A percentile compares a stretch with the other conserved stretches of the same genome.
phyloP scores from a whole-genome alignment of 2,888 invertebrate species.

The Archips crataeganus region DNA sequence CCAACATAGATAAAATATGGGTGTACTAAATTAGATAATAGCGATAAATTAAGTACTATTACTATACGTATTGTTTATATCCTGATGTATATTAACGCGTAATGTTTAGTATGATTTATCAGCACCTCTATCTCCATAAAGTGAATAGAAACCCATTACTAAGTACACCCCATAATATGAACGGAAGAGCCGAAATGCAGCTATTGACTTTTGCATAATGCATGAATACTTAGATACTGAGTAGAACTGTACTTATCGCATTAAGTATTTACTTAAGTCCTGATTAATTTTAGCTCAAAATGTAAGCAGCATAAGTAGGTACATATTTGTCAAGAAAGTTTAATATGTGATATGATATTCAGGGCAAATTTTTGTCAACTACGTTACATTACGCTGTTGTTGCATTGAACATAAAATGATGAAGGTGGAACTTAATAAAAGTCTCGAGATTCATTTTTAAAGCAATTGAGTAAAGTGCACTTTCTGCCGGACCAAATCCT shows the following conservation, averaged over 20 bases:
- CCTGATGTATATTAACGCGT: background rate
- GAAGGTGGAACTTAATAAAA: constrained; percentile 32
- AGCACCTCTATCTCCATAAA: background rate
- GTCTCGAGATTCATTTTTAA: constrained; percentile 37
- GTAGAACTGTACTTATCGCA: background rate
- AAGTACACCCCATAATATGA: background rate
- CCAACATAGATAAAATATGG: background rate
- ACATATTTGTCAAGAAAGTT: background rate
- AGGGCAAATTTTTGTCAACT: background rate
- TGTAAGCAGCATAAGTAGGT: background rate
- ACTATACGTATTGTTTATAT: no score
- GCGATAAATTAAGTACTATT: no score
- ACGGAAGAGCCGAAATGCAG: constrained; percentile 25
- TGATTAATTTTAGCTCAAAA: background rate
- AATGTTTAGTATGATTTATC: background rate
- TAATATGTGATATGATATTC: background rate
- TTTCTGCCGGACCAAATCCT: constrained; percentile 53
- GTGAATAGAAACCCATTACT: constrained; percentile 2
- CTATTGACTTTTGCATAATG: constrained; percentile 34
- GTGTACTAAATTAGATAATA: no score
- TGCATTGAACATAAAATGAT: constrained; percentile 21
- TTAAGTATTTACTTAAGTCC: background rate
- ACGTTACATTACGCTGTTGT: background rate
- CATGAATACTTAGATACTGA: constrained; percentile 1
- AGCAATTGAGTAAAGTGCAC: constrained; percentile 61